Evolutionary conservation across 2,113 vertebrate genomes (phyloP).

Genomic region (Martes martes): DNA sequence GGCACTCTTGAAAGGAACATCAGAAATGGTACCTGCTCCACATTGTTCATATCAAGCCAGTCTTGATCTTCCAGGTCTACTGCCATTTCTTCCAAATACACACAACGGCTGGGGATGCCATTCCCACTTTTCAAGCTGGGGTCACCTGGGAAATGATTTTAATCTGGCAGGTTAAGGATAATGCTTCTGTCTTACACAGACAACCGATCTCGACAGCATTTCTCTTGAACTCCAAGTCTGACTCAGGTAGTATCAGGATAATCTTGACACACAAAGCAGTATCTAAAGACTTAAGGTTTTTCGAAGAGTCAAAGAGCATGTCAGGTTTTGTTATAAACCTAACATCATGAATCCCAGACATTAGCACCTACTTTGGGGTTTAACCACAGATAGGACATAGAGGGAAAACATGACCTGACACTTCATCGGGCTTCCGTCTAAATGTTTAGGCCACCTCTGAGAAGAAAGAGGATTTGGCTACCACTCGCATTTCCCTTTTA

Average conservation of each 20-base stretch:
- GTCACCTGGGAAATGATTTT: constrained; percentile 85
- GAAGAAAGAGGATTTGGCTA: constrained; percentile 15
- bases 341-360: not conserved
- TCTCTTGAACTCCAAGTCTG: constrained; percentile 2
- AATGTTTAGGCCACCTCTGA: not conserved
- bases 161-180: constrained; percentile 41
- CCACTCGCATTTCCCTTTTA: not conserved
- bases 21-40: constrained; percentile 90
- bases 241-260: not conserved
- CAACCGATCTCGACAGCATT: not conserved
- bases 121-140: constrained; percentile 94
- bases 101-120: constrained; percentile 95
- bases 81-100: constrained; percentile 96
- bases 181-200: not conserved
- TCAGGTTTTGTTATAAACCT: not conserved
- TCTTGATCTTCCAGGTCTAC: constrained; percentile 95
- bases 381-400: not conserved
- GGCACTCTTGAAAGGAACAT: not conserved
- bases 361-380: not conserved
- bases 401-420: not conserved
- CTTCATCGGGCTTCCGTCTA: not conserved
- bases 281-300: not conserved
- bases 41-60: constrained; percentile 98
- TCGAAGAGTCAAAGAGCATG: not conserved
- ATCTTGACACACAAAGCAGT: not conserved